Base-by-base conservation (phyloP, 2,797 vertebrate species). In the Anisognathus igniventris region DNA sequence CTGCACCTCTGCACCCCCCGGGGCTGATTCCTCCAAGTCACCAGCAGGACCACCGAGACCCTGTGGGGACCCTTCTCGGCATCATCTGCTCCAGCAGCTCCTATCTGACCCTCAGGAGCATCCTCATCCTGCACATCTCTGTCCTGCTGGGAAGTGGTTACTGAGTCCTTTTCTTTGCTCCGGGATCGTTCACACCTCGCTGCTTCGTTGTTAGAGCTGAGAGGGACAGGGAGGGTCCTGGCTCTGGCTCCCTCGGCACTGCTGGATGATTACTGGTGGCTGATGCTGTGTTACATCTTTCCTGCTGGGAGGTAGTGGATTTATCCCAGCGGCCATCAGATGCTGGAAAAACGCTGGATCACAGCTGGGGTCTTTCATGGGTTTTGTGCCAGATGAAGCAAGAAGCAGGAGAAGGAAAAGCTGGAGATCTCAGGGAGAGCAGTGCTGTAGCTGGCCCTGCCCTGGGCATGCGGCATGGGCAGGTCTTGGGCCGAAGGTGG, bases 41-140 rank as follows among this genome's bases (percentile, higher is more conserved):
- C 35, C 1, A 0, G 2, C 0, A 2, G 42, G 64, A 78, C 30
- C 17, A 5, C 40, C 0, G 0, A 44, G 30, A 76, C 9, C 9
- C 37, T 67, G 14, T 23, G 45, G 70, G 17, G 44, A 57, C 40
- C 24, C 20, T 74, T 48, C 44, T 73, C 0, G 0, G 45, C 67
- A 53, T 90, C 53, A n/a, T 25, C n/a, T 6, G 42, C 71, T 79
- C 51, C 10, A 2, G 35, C 30, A 50, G 40, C 56, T 88, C 42
- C 74, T 5, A 2, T 56, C 35, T 33, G 35, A 21, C 8, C 37
- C 0, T 0, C 2, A 23, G 23, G 28, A 85, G n/a, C 57, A 28
- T 67, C 67, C 47, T 89, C 37, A 21, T 53, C 45, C 67, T 14
- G 8, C 51, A 1, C 0, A 0, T 54, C 71, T 81, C 10, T 0